Conservation (phyloP, 2,113 vertebrate species). For the Conger conger region DNA sequence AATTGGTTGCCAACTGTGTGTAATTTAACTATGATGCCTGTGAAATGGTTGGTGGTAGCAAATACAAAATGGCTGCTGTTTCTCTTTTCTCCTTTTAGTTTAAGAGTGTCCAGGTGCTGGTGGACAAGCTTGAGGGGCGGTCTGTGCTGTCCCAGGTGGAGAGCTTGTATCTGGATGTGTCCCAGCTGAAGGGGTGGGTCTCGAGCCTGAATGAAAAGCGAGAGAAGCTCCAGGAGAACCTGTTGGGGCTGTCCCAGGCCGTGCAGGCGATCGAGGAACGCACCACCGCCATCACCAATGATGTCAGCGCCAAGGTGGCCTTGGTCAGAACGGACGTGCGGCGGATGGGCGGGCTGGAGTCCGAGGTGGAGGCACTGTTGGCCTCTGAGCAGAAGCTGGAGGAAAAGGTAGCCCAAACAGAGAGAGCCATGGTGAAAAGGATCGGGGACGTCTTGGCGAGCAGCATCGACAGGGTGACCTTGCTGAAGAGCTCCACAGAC, state of each 20-base stretch:
- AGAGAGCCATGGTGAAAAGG: conserved; percentile 73
- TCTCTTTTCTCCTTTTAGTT: conserved; percentile 68
- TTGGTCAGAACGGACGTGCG: conserved; percentile 86
- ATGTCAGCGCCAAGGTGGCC: conserved; percentile 69
- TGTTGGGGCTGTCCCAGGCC: conserved; percentile 68
- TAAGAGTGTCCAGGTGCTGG: conserved; percentile 65
- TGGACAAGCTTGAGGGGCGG: conserved; percentile 68
- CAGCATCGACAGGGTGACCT: conserved; percentile 82
- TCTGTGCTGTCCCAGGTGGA: conserved; percentile 65
- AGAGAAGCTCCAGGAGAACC: conserved; percentile 66
- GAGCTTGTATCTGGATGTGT: conserved; percentile 71
- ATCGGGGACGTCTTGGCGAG: conserved; percentile 81
- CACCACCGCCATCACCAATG: conserved; percentile 68
- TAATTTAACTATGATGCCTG: background rate
- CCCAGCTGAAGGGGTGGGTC: conserved; percentile 70
- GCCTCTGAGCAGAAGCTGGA: conserved; percentile 73
- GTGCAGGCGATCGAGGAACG: conserved; percentile 71
- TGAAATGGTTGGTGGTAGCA: background rate
- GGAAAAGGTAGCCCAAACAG: conserved; percentile 71
- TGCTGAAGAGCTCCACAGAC: conserved; percentile 70
- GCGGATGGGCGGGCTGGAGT: conserved; percentile 84
- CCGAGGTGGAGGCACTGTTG: conserved; percentile 74
- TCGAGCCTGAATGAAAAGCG: conserved; percentile 64
- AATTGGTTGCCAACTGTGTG: too few species aligned
- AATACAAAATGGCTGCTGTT: conserved; percentile 2